phyloP scores from a whole-genome alignment of 2,113 vertebrate species.

The Pandion haliaetus region DNA sequence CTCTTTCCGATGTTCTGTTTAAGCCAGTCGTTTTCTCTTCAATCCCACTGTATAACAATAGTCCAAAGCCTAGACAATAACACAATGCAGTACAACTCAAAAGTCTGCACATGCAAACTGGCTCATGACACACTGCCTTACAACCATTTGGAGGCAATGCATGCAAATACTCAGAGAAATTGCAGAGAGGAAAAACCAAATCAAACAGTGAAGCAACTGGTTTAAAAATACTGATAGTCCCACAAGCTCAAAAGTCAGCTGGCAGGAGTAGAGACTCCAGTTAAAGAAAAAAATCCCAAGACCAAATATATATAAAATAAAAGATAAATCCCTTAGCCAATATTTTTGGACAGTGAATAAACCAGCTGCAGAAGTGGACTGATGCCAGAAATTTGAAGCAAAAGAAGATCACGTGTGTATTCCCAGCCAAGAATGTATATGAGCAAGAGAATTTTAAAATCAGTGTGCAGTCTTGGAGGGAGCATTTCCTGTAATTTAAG shows the following conservation, averaged over 20 bases:
- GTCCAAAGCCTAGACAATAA: not conserved
- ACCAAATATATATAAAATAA: slow-evolving; percentile 45
- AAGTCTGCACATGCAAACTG: not conserved
- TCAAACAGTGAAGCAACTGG: slow-evolving; percentile 35
- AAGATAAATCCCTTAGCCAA: slow-evolving; percentile 49
- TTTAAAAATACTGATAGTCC: slow-evolving; percentile 28
- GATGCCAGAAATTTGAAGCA: slow-evolving; percentile 56
- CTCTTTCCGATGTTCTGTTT: not conserved
- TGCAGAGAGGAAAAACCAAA: slow-evolving; percentile 38
- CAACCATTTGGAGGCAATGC: not conserved
- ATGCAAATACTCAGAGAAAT: not conserved
- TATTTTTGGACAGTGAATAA: slow-evolving; percentile 71
- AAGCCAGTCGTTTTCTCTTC: not conserved
- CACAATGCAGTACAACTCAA: not conserved
- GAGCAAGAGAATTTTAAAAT: slow-evolving; percentile 54
- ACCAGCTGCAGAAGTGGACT: slow-evolving; percentile 65
- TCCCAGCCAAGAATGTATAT: slow-evolving; percentile 47
- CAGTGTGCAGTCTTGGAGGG: slow-evolving; percentile 26
- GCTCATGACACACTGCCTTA: not conserved
- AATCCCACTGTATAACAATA: not conserved
- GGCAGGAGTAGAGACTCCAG: slow-evolving; percentile 33
- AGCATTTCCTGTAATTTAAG: slow-evolving; percentile 45
- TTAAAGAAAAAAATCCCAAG: slow-evolving; percentile 22
- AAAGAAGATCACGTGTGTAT: slow-evolving; percentile 8
- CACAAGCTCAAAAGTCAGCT: slow-evolving; percentile 35